Conservation (phyloP, 1,140 invertebrate genomes). For the Leptoteleia sp. region DNA sequence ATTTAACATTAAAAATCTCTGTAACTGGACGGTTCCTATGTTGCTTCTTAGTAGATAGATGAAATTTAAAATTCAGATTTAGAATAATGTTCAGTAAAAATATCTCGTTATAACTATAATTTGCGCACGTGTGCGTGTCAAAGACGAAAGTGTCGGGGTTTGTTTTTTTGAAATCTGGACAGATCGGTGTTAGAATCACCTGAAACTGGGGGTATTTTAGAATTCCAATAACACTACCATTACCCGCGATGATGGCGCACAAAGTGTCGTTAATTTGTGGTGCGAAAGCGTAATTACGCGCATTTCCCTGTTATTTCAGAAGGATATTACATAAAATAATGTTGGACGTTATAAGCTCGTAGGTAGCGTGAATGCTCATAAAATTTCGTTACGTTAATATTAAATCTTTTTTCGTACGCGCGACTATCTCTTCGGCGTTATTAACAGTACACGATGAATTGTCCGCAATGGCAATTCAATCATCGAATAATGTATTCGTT, state of each 20-base stretch:
- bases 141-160: conserved; percentile 5
- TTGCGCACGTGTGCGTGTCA: background rate
- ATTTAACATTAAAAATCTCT: conserved; percentile 24
- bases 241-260: conserved; percentile 24
- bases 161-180: conserved; percentile 7
- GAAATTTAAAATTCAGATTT: conserved; percentile 8
- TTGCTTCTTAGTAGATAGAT: background rate
- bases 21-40: conserved; percentile 31
- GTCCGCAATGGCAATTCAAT: conserved; percentile 18
- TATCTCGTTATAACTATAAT: conserved; percentile 2
- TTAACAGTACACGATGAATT: conserved; percentile 32
- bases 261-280: conserved; percentile 45
- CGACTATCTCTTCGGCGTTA: conserved; percentile 31
- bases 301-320: conserved; percentile 48
- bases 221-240: conserved; percentile 41
- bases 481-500: conserved; percentile 13
- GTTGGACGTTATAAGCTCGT: conserved; percentile 25
- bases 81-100: conserved; percentile 16
- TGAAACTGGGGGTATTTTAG: conserved; percentile 37
- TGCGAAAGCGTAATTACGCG: conserved; percentile 48
- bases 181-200: background rate
- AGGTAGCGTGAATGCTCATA: conserved; percentile 39
- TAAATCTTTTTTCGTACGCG: conserved; percentile 21
- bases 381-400: conserved; percentile 42
- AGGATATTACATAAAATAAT: conserved; percentile 32